These are phyloP conservation scores for Pogona vitticeps DNA, from an alignment of 2,113 vertebrate species.

Conservation along the genomic window DNA sequence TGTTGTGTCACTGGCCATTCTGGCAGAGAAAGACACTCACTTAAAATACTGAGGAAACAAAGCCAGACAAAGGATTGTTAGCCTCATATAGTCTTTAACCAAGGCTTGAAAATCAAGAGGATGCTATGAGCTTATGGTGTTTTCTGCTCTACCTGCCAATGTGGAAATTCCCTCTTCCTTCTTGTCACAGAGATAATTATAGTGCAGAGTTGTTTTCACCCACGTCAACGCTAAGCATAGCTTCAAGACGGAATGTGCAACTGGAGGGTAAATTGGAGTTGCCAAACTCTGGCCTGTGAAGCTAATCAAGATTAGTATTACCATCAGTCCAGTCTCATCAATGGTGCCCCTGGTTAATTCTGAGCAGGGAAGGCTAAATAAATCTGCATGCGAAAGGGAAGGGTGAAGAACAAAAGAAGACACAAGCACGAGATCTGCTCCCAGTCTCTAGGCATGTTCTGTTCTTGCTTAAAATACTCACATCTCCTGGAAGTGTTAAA, in stretches of 20 bases:
- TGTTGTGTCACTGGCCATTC: not conserved
- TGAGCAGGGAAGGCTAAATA: not conserved
- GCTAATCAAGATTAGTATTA: not conserved
- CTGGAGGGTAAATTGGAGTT: not conserved
- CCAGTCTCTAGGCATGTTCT: not conserved
- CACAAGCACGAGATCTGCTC: not conserved
- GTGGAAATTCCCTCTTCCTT: not conserved
- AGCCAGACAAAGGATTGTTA: fast-evolving
- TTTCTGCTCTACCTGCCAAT: not conserved
- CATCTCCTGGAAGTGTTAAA: not conserved
- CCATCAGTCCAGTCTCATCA: no score
- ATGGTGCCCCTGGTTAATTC: not conserved
- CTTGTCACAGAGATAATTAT: not conserved
- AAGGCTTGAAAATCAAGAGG: not conserved
- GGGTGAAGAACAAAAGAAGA: not conserved
- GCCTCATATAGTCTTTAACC: not conserved
- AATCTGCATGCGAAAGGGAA: not conserved
- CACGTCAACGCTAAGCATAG: not conserved
- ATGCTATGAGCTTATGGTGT: not conserved
- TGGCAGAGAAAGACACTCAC: not conserved
- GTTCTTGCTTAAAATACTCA: not conserved
- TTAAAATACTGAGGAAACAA: slow-evolving; percentile 2
- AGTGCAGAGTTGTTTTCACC: not conserved
- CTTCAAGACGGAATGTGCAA: not conserved
- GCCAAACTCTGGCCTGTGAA: not conserved